A percentile compares a stretch with the other conserved stretches of the same genome.
Conservation (phyloP, 1,140 invertebrate species). For the Scaptodrosophila lebanonensis region DNA sequence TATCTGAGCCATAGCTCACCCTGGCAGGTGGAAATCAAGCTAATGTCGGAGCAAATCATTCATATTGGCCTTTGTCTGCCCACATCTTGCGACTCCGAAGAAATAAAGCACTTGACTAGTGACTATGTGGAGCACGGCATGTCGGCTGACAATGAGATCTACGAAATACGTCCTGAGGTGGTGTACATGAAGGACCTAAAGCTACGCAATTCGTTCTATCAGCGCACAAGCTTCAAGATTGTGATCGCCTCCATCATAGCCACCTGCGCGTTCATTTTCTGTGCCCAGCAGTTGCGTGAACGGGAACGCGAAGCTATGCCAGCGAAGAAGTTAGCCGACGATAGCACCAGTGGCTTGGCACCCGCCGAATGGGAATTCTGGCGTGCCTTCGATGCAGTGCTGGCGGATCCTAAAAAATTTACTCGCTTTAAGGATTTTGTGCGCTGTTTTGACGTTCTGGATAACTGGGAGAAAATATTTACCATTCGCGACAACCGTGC, state of each 20-base stretch:
- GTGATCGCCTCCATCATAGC: slow-evolving; percentile 43
- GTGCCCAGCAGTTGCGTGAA: slow-evolving; percentile 49
- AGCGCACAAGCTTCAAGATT: slow-evolving; percentile 55
- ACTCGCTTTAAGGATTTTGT: slow-evolving; percentile 27
- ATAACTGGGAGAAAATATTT: slow-evolving; percentile 52
- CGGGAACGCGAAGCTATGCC: slow-evolving; percentile 28
- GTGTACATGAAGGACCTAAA: slow-evolving; percentile 69
- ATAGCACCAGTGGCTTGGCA: slow-evolving; percentile 21
- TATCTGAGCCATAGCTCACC: slow-evolving; percentile 69
- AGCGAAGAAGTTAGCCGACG: slow-evolving; percentile 14
- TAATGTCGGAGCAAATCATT: slow-evolving; percentile 70
- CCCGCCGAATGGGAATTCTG: slow-evolving; percentile 59
- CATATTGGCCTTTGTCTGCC: slow-evolving; percentile 74
- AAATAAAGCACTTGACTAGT: slow-evolving; percentile 58
- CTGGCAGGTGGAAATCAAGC: slow-evolving; percentile 75
- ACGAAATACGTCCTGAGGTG: slow-evolving; percentile 63
- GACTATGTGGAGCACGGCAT: slow-evolving; percentile 44
- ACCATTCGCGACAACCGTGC: slow-evolving; percentile 25
- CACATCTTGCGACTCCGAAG: slow-evolving; percentile 49
- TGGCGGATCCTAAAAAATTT: slow-evolving; percentile 35
- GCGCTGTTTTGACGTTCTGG: slow-evolving; percentile 62
- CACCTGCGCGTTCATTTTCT: slow-evolving; percentile 52
- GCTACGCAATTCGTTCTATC: slow-evolving; percentile 49
- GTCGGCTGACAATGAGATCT: slow-evolving; percentile 58
- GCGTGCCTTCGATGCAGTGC: slow-evolving; percentile 33